Percentiles rank a stretch among this genome's conserved stretches.
These are phyloP conservation scores for Tursiops truncatus DNA, from an alignment of 2,113 vertebrate species.

Conservation along the genomic window DNA sequence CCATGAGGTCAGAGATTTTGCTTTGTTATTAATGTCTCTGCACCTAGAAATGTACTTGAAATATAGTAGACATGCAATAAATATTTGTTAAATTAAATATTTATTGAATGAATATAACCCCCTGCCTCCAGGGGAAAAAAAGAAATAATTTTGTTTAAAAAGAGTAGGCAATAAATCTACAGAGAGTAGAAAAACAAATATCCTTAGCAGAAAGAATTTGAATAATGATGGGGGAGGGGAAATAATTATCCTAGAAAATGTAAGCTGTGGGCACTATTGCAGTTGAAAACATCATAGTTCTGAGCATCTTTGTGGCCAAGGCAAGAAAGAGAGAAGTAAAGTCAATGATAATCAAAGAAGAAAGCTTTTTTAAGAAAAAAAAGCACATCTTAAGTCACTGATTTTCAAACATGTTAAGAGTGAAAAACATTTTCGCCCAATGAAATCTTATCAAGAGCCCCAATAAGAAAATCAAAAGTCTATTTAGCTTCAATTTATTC, in stretches of 20 bases:
- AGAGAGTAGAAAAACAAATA: not conserved
- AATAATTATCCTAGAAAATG: not conserved
- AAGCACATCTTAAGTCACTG: not conserved
- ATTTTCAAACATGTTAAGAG: not conserved
- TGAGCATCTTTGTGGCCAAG: not conserved
- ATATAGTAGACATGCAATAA: not conserved
- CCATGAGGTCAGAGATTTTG: not conserved
- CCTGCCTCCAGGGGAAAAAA: not conserved
- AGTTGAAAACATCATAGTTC: not conserved
- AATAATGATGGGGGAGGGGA: not conserved
- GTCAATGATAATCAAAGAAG: not conserved
- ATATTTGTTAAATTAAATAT: not conserved
- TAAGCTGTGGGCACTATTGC: not conserved
- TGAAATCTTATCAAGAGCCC: not conserved
- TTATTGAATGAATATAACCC: not conserved
- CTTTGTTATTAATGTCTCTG: not conserved
- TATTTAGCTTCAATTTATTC: not conserved
- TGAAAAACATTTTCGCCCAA: not conserved
- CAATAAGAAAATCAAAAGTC: slow-evolving; percentile 10
- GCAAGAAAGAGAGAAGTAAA: not conserved
- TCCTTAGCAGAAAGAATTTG: not conserved
- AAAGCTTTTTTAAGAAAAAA: not conserved
- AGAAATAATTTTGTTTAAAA: not conserved
- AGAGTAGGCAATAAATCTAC: not conserved
- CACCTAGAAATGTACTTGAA: not conserved